Evolutionary conservation across 1,140 invertebrate genomes (phyloP).

Genomic region (Bombus pyrosoma): DNA sequence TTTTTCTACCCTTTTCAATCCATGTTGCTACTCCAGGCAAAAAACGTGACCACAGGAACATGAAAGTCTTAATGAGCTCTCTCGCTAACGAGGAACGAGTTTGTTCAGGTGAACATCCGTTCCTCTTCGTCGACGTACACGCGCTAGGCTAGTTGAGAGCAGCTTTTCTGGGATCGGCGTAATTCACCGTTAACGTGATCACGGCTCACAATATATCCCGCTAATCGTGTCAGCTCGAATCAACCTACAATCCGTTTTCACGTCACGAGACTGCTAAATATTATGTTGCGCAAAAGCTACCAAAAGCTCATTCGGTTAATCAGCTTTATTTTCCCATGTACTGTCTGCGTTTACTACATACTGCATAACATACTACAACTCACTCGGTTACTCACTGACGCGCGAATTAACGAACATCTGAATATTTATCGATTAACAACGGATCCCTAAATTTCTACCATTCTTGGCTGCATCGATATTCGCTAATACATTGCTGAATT

Average conservation of each 20-base stretch:
- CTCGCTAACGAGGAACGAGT: conserved; percentile 42
- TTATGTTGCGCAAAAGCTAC: conserved; percentile 38
- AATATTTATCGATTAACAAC: not conserved
- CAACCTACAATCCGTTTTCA: conserved; percentile 26
- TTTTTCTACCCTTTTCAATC: not conserved
- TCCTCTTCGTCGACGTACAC: not conserved
- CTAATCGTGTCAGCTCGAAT: conserved; percentile 52
- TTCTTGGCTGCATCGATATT: not conserved
- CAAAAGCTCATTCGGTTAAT: conserved; percentile 23
- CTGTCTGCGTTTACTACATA: not conserved
- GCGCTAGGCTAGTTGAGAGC: conserved; percentile 33
- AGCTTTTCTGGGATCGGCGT: conserved; percentile 17
- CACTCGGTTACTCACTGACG: conserved; percentile 1
- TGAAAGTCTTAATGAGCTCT: conserved; percentile 45
- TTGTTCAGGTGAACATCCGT: conserved; percentile 39
- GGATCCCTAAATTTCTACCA: not conserved
- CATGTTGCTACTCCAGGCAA: conserved; percentile 34
- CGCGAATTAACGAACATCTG: conserved; percentile 3
- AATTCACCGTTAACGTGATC: conserved; percentile 37
- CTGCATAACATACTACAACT: no score
- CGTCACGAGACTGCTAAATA: conserved; percentile 41
- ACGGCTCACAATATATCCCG: conserved; percentile 25
- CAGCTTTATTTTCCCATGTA: conserved; percentile 45
- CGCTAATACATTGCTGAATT: not conserved
- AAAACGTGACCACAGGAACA: conserved; percentile 45